These are phyloP conservation scores for Odontesthes bonariensis DNA, from an alignment of 2,113 vertebrate species.

Conservation along the genomic window DNA sequence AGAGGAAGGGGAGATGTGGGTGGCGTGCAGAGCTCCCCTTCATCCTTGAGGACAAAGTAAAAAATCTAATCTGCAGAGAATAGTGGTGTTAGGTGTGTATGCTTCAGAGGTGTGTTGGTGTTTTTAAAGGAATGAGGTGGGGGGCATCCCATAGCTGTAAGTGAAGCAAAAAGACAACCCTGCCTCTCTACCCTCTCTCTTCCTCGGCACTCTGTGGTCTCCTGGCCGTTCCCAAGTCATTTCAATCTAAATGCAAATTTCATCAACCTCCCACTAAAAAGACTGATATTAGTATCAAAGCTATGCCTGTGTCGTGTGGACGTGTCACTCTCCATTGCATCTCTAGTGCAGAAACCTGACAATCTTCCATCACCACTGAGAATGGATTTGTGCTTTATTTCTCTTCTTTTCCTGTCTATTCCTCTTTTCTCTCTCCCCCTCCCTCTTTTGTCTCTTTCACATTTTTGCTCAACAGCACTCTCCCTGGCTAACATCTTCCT, in stretches of 20 bases:
- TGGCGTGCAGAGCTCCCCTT: slow-evolving; percentile 6
- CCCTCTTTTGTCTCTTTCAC: background rate
- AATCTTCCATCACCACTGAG: slow-evolving; percentile 52
- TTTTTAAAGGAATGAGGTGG: background rate
- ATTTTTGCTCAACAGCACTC: background rate
- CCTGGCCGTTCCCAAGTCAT: slow-evolving; percentile 75
- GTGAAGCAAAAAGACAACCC: slow-evolving; percentile 36
- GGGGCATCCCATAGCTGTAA: slow-evolving; percentile 32
- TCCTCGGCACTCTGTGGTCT: slow-evolving; percentile 68
- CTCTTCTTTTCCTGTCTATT: slow-evolving; percentile 24
- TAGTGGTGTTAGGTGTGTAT: background rate
- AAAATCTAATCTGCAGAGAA: slow-evolving; percentile 5
- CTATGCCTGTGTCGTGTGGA: slow-evolving; percentile 58
- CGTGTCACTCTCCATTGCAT: slow-evolving; percentile 65
- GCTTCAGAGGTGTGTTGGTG: slow-evolving; percentile 7
- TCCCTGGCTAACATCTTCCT: slow-evolving; percentile 11
- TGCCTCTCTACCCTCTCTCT: slow-evolving; percentile 32
- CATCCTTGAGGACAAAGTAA: slow-evolving; percentile 24
- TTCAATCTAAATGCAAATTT: slow-evolving; percentile 85
- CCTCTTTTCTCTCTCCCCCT: background rate
- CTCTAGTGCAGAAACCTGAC: slow-evolving; percentile 53
- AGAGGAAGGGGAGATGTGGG: slow-evolving; percentile 8
- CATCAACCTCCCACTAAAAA: slow-evolving; percentile 78
- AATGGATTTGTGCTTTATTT: slow-evolving; percentile 45
- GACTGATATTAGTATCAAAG: slow-evolving; percentile 82